Evolutionary conservation across 2,797 vertebrate species (phyloP).

Genomic region (Macropus fuliginosus): DNA sequence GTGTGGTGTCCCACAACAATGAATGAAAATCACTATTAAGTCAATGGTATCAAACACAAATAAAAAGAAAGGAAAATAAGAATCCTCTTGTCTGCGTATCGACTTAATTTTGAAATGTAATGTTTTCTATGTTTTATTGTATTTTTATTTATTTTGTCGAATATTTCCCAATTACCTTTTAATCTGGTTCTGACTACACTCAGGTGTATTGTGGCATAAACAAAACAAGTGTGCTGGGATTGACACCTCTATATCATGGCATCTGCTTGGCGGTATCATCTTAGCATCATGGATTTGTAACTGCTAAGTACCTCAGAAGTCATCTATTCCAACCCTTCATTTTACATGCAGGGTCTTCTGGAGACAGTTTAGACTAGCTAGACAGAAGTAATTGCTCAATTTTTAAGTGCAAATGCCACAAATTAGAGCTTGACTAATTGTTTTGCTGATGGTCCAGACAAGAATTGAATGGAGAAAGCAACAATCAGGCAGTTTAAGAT

Average conservation of each 20-base stretch:
- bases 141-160: neutral
- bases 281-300: neutral
- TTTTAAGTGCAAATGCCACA: neutral
- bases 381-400: neutral
- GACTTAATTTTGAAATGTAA: neutral
- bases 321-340: neutral
- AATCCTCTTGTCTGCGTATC: neutral
- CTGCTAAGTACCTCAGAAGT: neutral
- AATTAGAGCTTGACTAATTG: neutral
- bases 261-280: neutral
- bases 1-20: neutral
- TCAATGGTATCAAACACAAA: neutral
- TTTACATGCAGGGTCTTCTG: neutral
- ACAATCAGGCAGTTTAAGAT: neutral
- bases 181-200: neutral
- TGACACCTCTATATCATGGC: neutral
- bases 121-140: neutral
- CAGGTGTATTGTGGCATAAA: neutral
- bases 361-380: neutral
- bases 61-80: neutral
- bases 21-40: neutral
- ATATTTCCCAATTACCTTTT: neutral
- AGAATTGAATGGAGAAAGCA: neutral
- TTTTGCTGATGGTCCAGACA: neutral
- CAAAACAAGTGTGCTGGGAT: neutral